These are phyloP conservation scores for Nyctibius bracteatus DNA, from an alignment of 2,113 vertebrate genomes.

Conservation along the genomic window DNA sequence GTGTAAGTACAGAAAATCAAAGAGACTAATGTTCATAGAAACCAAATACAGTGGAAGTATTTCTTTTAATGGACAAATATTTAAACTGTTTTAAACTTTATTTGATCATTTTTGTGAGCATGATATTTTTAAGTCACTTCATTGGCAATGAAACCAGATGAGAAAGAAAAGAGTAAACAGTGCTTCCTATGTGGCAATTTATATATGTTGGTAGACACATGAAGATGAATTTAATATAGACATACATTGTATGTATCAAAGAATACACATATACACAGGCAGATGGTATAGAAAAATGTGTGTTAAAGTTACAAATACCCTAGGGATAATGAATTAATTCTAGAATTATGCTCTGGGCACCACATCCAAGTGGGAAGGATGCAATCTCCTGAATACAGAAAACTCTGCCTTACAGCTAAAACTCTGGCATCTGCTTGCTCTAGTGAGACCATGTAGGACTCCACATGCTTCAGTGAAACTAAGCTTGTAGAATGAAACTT, in stretches of 20 bases:
- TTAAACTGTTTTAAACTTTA: not conserved
- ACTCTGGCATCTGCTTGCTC: not conserved
- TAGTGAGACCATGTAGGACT: not conserved
- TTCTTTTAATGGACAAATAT: not conserved
- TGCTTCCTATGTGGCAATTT: not conserved
- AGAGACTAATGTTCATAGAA: not conserved
- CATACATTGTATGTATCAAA: accelerated
- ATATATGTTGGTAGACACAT: not conserved
- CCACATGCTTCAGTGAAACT: not conserved
- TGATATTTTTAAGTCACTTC: not conserved
- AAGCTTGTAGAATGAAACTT: not conserved
- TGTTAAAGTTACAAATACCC: not conserved
- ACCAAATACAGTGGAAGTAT: not conserved
- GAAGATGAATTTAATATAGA: not conserved
- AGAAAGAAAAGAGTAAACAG: not conserved
- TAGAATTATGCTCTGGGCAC: conserved; percentile 8
- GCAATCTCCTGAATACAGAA: not conserved
- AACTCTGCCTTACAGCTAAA: conserved; percentile 31
- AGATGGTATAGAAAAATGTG: not conserved
- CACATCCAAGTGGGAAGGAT: not conserved
- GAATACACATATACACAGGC: accelerated
- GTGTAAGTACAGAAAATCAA: not conserved
- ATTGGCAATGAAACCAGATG: not conserved
- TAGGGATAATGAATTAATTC: conserved; percentile 10
- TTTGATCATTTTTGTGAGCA: not conserved